phyloP scores from a whole-genome alignment of 2,888 invertebrate genomes.

The Drosophila basisetae region DNA sequence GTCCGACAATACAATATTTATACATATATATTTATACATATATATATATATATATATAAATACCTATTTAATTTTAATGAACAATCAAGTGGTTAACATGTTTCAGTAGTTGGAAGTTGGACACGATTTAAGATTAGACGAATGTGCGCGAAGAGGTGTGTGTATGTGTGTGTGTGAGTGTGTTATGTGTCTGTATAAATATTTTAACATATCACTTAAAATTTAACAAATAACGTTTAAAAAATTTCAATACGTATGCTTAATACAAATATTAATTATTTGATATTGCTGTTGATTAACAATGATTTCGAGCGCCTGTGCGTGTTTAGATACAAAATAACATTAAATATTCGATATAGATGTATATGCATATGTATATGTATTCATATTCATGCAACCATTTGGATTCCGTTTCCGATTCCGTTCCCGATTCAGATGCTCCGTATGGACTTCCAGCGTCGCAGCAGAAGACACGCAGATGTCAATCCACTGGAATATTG shows the following conservation, averaged over 20 bases:
- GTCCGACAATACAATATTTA: constrained; percentile 15
- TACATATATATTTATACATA: constrained; percentile 4
- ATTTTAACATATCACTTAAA: constrained; percentile 59
- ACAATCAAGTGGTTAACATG: constrained; percentile 28
- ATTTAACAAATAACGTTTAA: constrained; percentile 64
- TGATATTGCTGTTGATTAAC: constrained; percentile 50
- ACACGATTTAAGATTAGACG: constrained; percentile 19
- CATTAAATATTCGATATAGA: constrained; percentile 33
- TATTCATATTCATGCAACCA: constrained; percentile 13
- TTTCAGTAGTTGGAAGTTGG: constrained; percentile 19
- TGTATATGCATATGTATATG: constrained; percentile 14
- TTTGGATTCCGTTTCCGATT: background rate
- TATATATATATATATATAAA: constrained; percentile 19
- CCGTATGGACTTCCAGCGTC: constrained; percentile 85
- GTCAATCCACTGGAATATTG: constrained; percentile 92
- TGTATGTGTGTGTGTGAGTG: constrained; percentile 8
- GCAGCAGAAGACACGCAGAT: constrained; percentile 92
- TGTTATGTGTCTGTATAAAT: constrained; percentile 50
- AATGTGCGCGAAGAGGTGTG: constrained; percentile 43
- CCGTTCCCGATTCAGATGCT: constrained; percentile 74
- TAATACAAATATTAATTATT: constrained; percentile 36
- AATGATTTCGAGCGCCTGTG: constrained; percentile 51
- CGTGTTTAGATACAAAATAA: constrained; percentile 63
- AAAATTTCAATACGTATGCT: constrained; percentile 30
- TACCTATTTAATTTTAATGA: constrained; percentile 11